phyloP scores from a whole-genome alignment of 2,113 vertebrate species.

The Vulpes lagopus region DNA sequence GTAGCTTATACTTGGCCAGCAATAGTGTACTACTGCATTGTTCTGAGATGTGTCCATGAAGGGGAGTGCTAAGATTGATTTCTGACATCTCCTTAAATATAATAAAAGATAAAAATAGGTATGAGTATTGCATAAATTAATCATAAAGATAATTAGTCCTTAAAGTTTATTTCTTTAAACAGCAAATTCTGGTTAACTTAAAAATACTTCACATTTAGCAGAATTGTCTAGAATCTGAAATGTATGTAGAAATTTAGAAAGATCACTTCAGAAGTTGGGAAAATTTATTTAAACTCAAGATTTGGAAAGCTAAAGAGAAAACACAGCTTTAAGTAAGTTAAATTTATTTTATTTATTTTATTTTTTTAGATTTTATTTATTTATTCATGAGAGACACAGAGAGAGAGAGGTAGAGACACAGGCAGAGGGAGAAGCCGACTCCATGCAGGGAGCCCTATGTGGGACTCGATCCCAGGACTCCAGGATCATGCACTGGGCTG shows the following conservation, averaged over 20 bases:
- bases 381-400: no score
- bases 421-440: no score
- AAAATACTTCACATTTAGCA: slow-evolving; percentile 17
- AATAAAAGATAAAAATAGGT: slow-evolving; percentile 21
- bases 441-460: no score
- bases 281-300: slow-evolving; percentile 29
- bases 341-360: neutral
- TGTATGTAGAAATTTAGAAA: slow-evolving; percentile 34
- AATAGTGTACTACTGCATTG: neutral
- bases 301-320: slow-evolving; percentile 56
- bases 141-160: slow-evolving; percentile 14
- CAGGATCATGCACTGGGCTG: no score
- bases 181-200: slow-evolving; percentile 52
- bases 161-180: slow-evolving; percentile 46
- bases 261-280: slow-evolving; percentile 33
- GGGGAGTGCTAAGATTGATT: neutral
- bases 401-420: no score
- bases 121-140: neutral
- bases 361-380: no score
- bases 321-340: slow-evolving; percentile 39
- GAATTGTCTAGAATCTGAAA: slow-evolving; percentile 45
- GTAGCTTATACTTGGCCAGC: neutral
- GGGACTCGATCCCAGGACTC: no score
- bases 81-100: slow-evolving; percentile 50
- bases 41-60: neutral